Evolutionary conservation across 2,797 vertebrate genomes (phyloP).

Genomic region (Calcarius lapponicus): DNA sequence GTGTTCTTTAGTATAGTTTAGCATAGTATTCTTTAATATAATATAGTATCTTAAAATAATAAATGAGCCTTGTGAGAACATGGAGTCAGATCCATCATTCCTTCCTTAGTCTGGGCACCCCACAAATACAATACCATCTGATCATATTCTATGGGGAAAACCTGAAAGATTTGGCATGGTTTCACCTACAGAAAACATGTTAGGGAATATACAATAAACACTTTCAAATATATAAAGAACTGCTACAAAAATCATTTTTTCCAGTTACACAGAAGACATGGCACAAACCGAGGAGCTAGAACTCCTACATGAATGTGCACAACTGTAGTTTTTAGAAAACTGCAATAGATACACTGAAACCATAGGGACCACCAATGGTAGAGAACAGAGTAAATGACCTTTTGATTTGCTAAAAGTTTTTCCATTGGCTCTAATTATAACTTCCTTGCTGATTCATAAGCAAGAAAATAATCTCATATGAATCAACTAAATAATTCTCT

Average conservation of each 20-base stretch:
- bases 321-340: background rate
- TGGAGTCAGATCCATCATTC: no score
- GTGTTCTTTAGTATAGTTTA: no score
- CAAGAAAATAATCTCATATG: background rate
- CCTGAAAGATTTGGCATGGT: background rate
- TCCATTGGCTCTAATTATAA: background rate
- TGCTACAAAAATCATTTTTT: background rate
- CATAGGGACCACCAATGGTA: background rate
- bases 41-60: no score
- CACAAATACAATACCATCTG: background rate
- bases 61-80: no score
- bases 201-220: background rate
- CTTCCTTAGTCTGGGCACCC: no score
- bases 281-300: background rate
- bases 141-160: background rate
- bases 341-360: background rate
- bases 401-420: background rate
- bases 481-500: background rate
- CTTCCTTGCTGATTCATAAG: background rate
- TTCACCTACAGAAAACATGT: background rate
- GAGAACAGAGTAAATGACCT: background rate
- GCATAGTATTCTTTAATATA: no score
- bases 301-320: background rate
- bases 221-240: background rate
- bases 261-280: background rate